phyloP scores from a whole-genome alignment of 2,113 vertebrate species.

The Anarrhichthys ocellatus region DNA sequence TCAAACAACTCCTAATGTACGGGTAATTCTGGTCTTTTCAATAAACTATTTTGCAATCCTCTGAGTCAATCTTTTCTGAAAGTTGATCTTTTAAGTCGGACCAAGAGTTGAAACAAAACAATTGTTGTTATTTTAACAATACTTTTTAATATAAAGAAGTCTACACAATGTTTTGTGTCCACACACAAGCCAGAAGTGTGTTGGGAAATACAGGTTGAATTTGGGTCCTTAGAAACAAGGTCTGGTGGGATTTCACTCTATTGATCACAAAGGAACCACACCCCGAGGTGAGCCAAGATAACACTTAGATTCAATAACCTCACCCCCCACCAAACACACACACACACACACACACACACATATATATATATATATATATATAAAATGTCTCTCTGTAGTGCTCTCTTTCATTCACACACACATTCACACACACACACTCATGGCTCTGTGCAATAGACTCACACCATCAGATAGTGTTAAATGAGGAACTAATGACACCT shows the following conservation, averaged over 20 bases:
- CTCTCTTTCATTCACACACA: no score
- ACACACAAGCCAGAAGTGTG: slow-evolving; percentile 13
- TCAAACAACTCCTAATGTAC: slow-evolving; percentile 10
- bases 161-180: slow-evolving; percentile 8
- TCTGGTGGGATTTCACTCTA: slow-evolving; percentile 63
- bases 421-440: slow-evolving; percentile 13
- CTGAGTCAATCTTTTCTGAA: slow-evolving; percentile 26
- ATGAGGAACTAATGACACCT: slow-evolving; percentile 80
- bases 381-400: slow-evolving; percentile 18
- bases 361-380: not conserved
- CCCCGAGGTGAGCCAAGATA: slow-evolving; percentile 61
- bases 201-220: slow-evolving; percentile 13
- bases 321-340: slow-evolving; percentile 41
- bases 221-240: slow-evolving; percentile 25
- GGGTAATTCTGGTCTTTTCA: slow-evolving; percentile 13
- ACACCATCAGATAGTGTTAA: slow-evolving; percentile 82
- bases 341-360: slow-evolving; percentile 36
- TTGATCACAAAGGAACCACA: slow-evolving; percentile 67
- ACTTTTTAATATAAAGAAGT: not conserved
- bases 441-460: slow-evolving; percentile 68
- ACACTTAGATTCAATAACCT: slow-evolving; percentile 64
- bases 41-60: slow-evolving; percentile 10
- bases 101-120: slow-evolving; percentile 14
- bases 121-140: not conserved
- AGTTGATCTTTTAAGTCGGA: slow-evolving; percentile 25